A percentile compares a stretch with the other conserved stretches of the same genome.
phyloP scores from a whole-genome alignment of 2,888 invertebrate species.

The Metallyticus violacea region DNA sequence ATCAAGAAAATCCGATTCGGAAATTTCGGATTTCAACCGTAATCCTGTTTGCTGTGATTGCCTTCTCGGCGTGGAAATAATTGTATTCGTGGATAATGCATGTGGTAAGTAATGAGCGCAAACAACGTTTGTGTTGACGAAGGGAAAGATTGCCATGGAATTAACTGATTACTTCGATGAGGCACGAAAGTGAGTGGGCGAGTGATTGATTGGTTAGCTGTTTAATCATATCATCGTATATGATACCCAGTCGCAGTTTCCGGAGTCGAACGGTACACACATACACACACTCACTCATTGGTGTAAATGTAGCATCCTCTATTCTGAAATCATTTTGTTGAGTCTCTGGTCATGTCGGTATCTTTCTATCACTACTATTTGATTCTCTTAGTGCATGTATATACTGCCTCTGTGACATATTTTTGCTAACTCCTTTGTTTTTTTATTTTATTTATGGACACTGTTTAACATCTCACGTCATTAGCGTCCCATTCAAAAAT shows the following conservation, averaged over 20 bases:
- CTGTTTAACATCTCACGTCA: no score
- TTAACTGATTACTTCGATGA: background rate
- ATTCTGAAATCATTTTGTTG: no score
- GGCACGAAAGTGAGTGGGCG: background rate
- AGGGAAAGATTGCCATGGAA: background rate
- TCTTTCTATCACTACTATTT: no score
- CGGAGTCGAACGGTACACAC: background rate
- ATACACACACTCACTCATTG: background rate
- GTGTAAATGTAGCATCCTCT: no score
- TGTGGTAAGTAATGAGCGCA: background rate
- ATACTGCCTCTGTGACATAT: no score
- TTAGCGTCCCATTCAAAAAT: no score
- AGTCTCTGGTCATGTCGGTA: no score
- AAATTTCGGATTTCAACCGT: background rate
- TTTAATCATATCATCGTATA: background rate
- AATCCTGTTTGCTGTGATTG: background rate
- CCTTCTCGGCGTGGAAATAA: background rate
- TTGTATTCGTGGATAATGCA: background rate
- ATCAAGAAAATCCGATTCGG: background rate
- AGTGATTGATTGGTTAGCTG: background rate
- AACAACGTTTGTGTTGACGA: background rate
- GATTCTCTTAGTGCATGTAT: no score
- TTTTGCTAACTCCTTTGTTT: no score
- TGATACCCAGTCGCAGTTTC: background rate
- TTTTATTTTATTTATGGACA: no score